These are phyloP conservation scores for Dioctria linearis DNA, from an alignment of 2,888 invertebrate genomes.

Conservation along the genomic window DNA sequence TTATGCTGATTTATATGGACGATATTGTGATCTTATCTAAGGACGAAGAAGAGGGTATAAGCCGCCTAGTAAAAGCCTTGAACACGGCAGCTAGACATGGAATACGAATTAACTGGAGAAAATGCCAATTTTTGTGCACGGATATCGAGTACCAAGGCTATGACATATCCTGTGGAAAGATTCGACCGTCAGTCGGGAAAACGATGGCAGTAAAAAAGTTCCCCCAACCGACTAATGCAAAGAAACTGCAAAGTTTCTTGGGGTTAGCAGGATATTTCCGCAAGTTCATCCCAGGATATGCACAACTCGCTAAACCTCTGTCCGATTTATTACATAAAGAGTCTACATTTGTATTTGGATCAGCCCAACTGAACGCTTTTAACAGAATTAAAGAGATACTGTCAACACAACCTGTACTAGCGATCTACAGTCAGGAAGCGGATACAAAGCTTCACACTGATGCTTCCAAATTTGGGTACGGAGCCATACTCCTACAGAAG, in stretches of 20 bases:
- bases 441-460: too few species aligned
- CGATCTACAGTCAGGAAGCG: too few species aligned
- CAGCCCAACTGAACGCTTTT: slow-evolving; percentile 54
- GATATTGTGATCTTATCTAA: too few species aligned
- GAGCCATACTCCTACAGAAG: neutral
- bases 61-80: neutral
- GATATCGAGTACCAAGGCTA: neutral
- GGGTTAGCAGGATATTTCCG: slow-evolving; percentile 61
- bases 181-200: slow-evolving; percentile 55
- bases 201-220: slow-evolving; percentile 60
- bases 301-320: too few species aligned
- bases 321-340: too few species aligned
- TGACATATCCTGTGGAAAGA: neutral
- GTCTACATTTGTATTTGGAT: neutral
- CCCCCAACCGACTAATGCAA: slow-evolving; percentile 40
- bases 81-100: neutral
- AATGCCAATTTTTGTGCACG: neutral
- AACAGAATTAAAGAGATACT: slow-evolving; percentile 55
- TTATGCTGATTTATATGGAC: too few species aligned
- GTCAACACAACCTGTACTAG: slow-evolving; percentile 54
- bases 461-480: too few species aligned
- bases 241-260: slow-evolving; percentile 59
- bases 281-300: neutral
- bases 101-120: neutral
- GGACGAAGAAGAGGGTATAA: neutral